Percentiles rank a stretch among this genome's conserved stretches.
Conservation (phyloP, 2,888 invertebrate species). For the Oxyscelio sp. region DNA sequence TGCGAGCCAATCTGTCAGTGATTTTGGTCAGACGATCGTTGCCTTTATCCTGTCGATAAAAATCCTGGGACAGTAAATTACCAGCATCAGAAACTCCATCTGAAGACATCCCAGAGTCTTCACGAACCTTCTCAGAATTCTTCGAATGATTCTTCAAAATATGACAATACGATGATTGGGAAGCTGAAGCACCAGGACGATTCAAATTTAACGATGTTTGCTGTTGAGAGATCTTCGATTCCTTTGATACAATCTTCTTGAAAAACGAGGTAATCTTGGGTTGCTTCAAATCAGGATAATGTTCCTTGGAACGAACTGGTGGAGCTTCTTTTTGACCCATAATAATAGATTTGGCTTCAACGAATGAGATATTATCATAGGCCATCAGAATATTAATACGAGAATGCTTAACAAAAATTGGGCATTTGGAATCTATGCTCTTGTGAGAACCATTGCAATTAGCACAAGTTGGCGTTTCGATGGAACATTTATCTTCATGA, state of each 20-base stretch:
- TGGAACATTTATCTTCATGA: not conserved
- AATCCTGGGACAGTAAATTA: too few species aligned
- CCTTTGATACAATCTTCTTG: not conserved
- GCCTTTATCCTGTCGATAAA: too few species aligned
- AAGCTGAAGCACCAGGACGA: too few species aligned
- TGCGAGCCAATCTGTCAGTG: not conserved
- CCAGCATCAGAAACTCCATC: too few species aligned
- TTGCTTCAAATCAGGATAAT: not conserved
- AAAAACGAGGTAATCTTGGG: not conserved
- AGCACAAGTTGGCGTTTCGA: not conserved
- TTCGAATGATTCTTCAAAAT: too few species aligned
- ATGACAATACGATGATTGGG: too few species aligned
- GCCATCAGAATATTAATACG: slow-evolving; percentile 15
- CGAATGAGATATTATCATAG: not conserved
- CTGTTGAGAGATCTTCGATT: not conserved
- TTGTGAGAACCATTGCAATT: slow-evolving; percentile 18
- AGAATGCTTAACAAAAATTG: not conserved
- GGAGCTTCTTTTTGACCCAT: not conserved
- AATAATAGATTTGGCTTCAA: not conserved
- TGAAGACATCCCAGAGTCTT: too few species aligned
- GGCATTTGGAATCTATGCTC: not conserved
- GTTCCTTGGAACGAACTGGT: not conserved
- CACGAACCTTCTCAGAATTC: too few species aligned
- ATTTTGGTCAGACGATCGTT: not conserved
- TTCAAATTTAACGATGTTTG: not conserved